Percentiles rank a stretch among this genome's conserved stretches.
These are phyloP conservation scores for Tinamus major DNA, from an alignment of 2,797 vertebrate genomes.

Conservation along the genomic window DNA sequence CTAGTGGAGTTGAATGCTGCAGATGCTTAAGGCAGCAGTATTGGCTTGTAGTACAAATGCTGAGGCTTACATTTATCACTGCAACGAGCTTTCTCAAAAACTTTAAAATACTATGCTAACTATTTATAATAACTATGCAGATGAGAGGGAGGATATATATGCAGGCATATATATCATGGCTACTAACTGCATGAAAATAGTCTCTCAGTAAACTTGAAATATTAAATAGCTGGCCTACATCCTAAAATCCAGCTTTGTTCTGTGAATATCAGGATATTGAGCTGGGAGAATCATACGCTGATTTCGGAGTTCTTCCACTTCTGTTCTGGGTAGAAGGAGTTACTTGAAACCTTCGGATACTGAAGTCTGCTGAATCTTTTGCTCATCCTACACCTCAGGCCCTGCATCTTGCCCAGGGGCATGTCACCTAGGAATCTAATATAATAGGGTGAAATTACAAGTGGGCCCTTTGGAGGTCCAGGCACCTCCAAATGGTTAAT, in stretches of 20 bases:
- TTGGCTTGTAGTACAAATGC: background rate
- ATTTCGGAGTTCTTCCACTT: background rate
- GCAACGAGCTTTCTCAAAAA: background rate
- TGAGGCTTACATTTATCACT: background rate
- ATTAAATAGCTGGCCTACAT: background rate
- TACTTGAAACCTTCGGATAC: background rate
- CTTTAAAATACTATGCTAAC: background rate
- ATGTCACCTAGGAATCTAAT: background rate
- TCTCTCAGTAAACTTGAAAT: background rate
- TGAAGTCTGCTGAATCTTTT: background rate
- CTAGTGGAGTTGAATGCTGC: background rate
- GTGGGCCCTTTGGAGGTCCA: background rate
- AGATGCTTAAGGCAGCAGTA: background rate
- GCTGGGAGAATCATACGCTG: background rate
- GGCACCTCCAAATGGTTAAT: background rate
- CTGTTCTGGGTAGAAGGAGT: background rate
- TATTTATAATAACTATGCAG: background rate
- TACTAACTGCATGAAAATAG: background rate
- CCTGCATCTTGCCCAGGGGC: background rate
- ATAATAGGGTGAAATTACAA: background rate
- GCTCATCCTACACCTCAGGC: background rate
- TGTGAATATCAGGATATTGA: background rate
- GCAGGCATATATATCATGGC: background rate
- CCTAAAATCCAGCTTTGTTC: background rate
- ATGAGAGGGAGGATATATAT: background rate